Conservation (phyloP, 37 sponge, comb jelly and placozoan genomes). For the Cliona cf. orientalis region DNA sequence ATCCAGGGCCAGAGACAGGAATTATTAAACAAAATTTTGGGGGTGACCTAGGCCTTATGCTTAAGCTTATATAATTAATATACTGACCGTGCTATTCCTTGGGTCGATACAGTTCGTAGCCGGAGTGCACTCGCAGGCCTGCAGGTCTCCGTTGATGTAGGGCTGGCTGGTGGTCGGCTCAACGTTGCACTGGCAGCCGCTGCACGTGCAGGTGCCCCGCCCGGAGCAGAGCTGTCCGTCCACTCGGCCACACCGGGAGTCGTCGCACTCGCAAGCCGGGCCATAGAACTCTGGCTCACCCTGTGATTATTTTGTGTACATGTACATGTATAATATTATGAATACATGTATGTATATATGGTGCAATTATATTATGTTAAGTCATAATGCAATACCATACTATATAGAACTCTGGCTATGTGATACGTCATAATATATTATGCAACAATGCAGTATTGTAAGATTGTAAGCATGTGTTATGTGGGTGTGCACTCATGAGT, state of each 20-base stretch:
- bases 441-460: too few relatives aligned
- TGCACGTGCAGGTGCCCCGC: slow-evolving; percentile 33
- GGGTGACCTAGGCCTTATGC: too few relatives aligned
- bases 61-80: too few relatives aligned
- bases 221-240: slow-evolving; percentile 15
- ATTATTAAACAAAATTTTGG: too few relatives aligned
- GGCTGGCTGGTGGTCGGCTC: slow-evolving; percentile 18
- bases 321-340: not conserved
- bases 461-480: too few relatives aligned
- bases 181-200: slow-evolving; percentile 32
- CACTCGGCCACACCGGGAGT: slow-evolving; percentile 38
- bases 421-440: too few relatives aligned
- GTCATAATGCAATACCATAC: not conserved
- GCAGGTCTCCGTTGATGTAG: not conserved
- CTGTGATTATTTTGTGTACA: not conserved
- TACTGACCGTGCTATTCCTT: not conserved
- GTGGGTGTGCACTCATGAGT: too few relatives aligned
- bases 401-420: not conserved
- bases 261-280: slow-evolving; percentile 66
- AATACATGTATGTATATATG: too few relatives aligned
- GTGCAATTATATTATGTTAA: not conserved
- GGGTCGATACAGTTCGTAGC: slow-evolving; percentile 35
- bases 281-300: slow-evolving; percentile 47
- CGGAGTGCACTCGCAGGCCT: slow-evolving; percentile 50
- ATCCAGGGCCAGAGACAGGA: too few relatives aligned